These are phyloP conservation scores for Panopea generosa DNA, from an alignment of 2,888 invertebrate genomes.

Conservation along the genomic window DNA sequence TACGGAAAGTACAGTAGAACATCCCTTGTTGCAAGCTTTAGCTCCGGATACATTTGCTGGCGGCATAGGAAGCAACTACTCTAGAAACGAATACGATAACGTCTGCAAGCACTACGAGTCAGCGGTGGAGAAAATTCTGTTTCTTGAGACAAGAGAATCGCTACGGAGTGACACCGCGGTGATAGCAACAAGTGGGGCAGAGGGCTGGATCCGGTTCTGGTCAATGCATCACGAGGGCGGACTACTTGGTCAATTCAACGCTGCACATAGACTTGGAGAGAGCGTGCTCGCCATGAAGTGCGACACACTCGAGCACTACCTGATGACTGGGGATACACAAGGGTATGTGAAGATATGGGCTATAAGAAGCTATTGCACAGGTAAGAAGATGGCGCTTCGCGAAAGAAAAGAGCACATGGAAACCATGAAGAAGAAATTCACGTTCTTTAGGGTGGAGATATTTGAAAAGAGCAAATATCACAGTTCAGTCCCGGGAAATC, in stretches of 20 bases:
- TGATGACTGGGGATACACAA: constrained; percentile 87
- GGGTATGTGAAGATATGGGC: constrained; percentile 94
- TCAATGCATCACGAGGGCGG: constrained; percentile 92
- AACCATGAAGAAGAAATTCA: constrained; percentile 63
- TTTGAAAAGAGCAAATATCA: constrained; percentile 36
- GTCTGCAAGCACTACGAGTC: constrained; percentile 73
- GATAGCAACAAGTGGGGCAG: constrained; percentile 90
- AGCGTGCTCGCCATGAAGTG: constrained; percentile 89
- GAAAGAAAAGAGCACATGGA: constrained; percentile 59
- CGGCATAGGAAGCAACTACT: constrained; percentile 16
- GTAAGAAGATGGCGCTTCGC: constrained; percentile 40
- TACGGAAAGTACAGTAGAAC: constrained; percentile 48
- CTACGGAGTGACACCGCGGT: constrained; percentile 88
- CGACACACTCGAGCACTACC: constrained; percentile 90
- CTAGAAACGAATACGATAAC: constrained; percentile 68
- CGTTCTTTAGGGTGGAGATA: constrained; percentile 67
- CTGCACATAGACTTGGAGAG: constrained; percentile 88
- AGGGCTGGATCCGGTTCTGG: constrained; percentile 92
- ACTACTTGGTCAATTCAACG: constrained; percentile 90
- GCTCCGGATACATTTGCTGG: constrained; percentile 28
- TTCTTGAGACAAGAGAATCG: constrained; percentile 88
- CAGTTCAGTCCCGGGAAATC: constrained; percentile 33
- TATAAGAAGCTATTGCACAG: constrained; percentile 89
- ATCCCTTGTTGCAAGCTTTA: constrained; percentile 64
- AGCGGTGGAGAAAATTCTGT: constrained; percentile 87